These are phyloP conservation scores for Phortica okadai DNA, from an alignment of 2,888 invertebrate genomes.

Conservation along the genomic window DNA sequence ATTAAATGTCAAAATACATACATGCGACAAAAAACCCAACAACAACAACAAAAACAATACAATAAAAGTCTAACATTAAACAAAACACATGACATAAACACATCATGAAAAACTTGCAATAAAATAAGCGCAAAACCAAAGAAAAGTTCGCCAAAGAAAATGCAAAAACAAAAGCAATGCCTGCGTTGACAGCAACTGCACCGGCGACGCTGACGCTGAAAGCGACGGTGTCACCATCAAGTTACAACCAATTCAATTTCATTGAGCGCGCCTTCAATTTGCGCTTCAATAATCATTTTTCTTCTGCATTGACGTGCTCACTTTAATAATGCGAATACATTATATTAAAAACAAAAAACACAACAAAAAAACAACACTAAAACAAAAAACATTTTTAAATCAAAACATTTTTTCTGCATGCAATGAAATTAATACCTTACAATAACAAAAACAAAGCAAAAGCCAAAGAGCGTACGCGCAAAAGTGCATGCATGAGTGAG, in stretches of 20 bases:
- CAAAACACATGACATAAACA: conserved; percentile 7
- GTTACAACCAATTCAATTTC: conserved; percentile 7
- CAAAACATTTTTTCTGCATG: conserved; percentile 6
- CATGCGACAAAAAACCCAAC: conserved; percentile 36
- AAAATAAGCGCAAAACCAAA: conserved; percentile 41
- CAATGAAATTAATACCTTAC: background rate
- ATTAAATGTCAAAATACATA: conserved; percentile 58
- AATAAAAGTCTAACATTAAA: conserved; percentile 20
- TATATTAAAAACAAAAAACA: conserved; percentile 64
- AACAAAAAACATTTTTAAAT: conserved; percentile 23
- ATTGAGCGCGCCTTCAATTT: background rate
- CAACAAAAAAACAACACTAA: conserved; percentile 43
- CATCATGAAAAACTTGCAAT: conserved; percentile 4
- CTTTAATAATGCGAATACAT: conserved; percentile 47
- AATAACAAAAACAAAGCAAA: background rate
- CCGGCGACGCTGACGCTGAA: background rate
- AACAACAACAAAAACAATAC: conserved; percentile 17
- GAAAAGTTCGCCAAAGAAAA: conserved; percentile 35
- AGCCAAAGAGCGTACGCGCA: conserved; percentile 47
- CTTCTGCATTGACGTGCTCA: background rate
- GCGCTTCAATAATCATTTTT: conserved; percentile 7
- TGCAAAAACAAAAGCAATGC: conserved; percentile 20
- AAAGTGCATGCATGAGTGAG: conserved; percentile 17
- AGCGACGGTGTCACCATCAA: background rate
- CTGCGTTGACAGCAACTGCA: background rate